phyloP scores from a whole-genome alignment of 1,140 invertebrate genomes.

The Sitophilus oryzae region DNA sequence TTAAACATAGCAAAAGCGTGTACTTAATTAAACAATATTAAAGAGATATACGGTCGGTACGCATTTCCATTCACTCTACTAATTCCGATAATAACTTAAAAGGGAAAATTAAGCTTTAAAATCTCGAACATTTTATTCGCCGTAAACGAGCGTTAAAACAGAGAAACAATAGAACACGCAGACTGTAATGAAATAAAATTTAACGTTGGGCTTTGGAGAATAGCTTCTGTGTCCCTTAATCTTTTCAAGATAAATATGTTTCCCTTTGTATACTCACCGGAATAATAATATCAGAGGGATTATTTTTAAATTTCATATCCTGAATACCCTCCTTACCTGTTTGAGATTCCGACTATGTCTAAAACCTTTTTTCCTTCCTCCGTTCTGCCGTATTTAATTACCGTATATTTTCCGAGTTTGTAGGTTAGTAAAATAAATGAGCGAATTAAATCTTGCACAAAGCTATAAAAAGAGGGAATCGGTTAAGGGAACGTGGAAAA shows the following conservation, averaged over 20 bases:
- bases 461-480: no score
- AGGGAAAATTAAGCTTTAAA: conserved; percentile 4
- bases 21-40: background rate
- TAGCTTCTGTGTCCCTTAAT: conserved; percentile 18
- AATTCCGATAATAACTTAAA: background rate
- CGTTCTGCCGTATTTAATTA: background rate
- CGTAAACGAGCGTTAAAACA: conserved; percentile 7
- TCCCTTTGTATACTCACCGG: conserved; percentile 15
- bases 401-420: background rate
- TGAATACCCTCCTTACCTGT: background rate
- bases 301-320: conserved; percentile 7
- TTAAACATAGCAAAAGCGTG: background rate
- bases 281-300: conserved; percentile 8
- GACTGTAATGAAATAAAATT: conserved; percentile 14
- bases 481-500: no score
- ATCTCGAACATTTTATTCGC: conserved; percentile 9
- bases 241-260: conserved; percentile 17
- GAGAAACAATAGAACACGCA: conserved; percentile 8
- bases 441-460: no score
- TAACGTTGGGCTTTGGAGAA: conserved; percentile 4
- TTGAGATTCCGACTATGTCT: conserved; percentile 1
- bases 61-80: background rate
- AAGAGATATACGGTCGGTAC: background rate
- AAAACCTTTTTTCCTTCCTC: background rate
- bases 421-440: background rate